Evolutionary conservation across 2,888 invertebrate species (phyloP), one percentile per base, ranked within the genome.

Genomic region (Herminia tarsipennalis): DNA sequence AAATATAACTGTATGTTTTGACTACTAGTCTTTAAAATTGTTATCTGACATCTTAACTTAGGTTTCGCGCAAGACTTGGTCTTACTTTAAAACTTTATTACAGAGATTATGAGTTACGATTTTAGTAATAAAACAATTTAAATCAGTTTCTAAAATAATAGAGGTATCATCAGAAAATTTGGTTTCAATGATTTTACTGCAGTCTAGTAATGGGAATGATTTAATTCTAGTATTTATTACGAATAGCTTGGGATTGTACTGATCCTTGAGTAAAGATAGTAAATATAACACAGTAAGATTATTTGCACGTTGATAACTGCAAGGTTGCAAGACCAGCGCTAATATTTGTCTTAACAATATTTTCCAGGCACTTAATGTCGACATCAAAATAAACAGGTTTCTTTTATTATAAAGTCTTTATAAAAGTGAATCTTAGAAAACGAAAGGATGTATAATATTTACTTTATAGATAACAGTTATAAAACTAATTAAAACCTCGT

Each of bases 321-420:
- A 63, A 66, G 66, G 66, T 66, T 66, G 57, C 55, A 63, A 66
- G 60, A 55, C 51, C 41, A 73, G 62, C 58, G 73, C 78, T 83
- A 88, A 88, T 87, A 81, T 90, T 90, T 81, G 81, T 75, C 75
- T 74, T 66, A 81, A 88, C 82, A 88, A 88, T 88, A 89, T 88
- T 87, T 85, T 83, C 81, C 78, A 76, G 73, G 74, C 83, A 85
- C 88, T 88, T 73, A 70, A 82, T 88, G 88, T 89, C 83, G 85
- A 88, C 88, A 89, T 85, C 84, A 84, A 78, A 83, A 82, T 83
- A 88, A 88, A 88, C 81, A 89, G 74, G 73, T 83, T 80, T 78
- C 41, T 60, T 60, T 55, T 56, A 50, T 55, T 56, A 50, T 73
- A 75, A 80, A 41, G 38, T 51, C 57, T 59, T 48, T 64, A 70